Evolutionary conservation across 2,113 vertebrate genomes (phyloP).

Genomic region (Strigops habroptila): DNA sequence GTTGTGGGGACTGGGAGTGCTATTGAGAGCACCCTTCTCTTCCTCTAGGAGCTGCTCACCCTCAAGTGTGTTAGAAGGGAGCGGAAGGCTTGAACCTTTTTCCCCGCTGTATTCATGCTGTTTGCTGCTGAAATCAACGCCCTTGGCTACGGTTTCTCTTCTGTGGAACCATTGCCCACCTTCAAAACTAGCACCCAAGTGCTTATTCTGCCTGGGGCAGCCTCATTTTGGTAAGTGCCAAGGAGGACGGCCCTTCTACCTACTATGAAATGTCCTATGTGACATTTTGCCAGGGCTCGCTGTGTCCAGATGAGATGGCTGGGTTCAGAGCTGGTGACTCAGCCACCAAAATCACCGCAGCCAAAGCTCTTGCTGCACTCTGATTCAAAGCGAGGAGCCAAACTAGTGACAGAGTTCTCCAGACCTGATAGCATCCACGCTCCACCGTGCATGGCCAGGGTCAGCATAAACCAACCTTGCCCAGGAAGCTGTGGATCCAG

Average conservation of each 20-base stretch:
- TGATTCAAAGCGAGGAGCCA: fast-evolving
- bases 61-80: not conserved
- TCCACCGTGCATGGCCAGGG: fast-evolving
- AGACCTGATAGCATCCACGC: fast-evolving
- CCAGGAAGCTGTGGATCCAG: not conserved
- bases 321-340: not conserved
- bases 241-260: not conserved
- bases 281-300: fast-evolving
- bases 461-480: not conserved
- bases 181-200: not conserved
- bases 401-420: not conserved
- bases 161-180: not conserved
- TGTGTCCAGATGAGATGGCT: fast-evolving
- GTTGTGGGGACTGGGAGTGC: fast-evolving
- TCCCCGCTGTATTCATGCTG: not conserved
- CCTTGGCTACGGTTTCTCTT: not conserved
- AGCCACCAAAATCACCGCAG: fast-evolving
- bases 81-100: fast-evolving
- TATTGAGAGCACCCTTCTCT: not conserved
- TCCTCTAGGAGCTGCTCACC: not conserved
- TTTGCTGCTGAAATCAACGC: not conserved
- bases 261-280: fast-evolving
- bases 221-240: not conserved
- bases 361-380: not conserved
- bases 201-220: fast-evolving